Evolutionary conservation across 2,888 invertebrate genomes (phyloP), one percentile per base, ranked within the genome.

Genomic region (Laothoe populi): DNA sequence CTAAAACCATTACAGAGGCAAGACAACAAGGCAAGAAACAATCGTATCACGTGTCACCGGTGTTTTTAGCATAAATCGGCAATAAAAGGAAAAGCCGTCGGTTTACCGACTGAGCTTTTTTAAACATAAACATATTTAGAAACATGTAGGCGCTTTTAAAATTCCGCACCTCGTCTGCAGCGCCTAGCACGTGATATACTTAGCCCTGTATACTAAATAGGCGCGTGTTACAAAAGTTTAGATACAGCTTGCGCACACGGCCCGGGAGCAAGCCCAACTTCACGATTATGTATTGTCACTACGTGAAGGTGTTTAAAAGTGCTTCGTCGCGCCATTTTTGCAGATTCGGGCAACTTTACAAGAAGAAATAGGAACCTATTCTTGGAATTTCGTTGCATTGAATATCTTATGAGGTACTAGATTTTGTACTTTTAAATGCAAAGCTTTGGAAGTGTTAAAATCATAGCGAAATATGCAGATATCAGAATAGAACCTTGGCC

Each of bases 151-250:
- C 77, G 81, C 86, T 86, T 89, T 92, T 92, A 90, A 92, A 86
- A 92, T 92, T 92, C 92, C 67, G 72, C 66, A 70, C 57, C 38
- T 44, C 42, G 49, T 53, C 49, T 49, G 40, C 23, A 19, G 46
- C 88, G 89, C 80, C 86, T 86, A 74, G 70, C 72, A 92, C 92
- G 92, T 92, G 92, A 81, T 88, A 84, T 86, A 89, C 90, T 91
- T 92, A 90, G 77, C 79, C 69, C 78, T 78, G 84, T 84, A 86
- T 85, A 81, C 80, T 82, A 86, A 86, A 88, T 86, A 87, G 83
- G 77, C 75, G 78, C 78, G 48, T 40, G 49, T 49, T 42, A 42
- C 26, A 60, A 67, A 75, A 78, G 79, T 81, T 82, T 72, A n/a
- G n/a, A n/a, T n/a, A 74, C 79, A 81, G 78, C 79, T 77, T 77